phyloP scores from a whole-genome alignment of 1,140 invertebrate species.

The Dufourea novaeangliae region DNA sequence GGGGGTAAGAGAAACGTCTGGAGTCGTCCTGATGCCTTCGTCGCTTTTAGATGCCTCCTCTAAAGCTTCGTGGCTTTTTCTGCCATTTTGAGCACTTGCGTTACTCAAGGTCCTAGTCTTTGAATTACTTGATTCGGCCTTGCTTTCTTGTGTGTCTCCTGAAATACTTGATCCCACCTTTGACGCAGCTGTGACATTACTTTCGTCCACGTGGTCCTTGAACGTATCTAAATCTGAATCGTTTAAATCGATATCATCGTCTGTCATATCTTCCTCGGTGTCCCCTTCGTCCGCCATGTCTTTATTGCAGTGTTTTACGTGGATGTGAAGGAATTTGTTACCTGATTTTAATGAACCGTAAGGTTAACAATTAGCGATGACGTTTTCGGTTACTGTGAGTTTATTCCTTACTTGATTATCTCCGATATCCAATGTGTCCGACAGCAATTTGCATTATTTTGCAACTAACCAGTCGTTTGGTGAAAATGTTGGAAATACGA shows the following conservation, averaged over 20 bases:
- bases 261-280: not conserved
- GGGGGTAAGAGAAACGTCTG: not conserved
- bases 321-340: no score
- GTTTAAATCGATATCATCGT: not conserved
- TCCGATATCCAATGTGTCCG: not conserved
- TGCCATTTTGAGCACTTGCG: not conserved
- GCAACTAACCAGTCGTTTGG: not conserved
- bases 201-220: no score
- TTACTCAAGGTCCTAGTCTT: not conserved
- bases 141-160: no score
- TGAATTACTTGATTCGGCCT: not conserved
- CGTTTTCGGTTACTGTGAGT: not conserved
- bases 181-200: no score
- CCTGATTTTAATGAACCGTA: no score
- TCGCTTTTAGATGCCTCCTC: not conserved
- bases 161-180: no score
- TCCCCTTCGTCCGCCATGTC: slow-evolving; percentile 1
- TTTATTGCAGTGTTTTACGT: no score
- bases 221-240: accelerated
- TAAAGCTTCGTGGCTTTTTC: accelerated
- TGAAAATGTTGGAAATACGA: not conserved
- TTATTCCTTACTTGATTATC: not conserved
- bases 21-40: not conserved
- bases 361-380: no score
- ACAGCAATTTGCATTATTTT: not conserved